These are phyloP conservation scores for Aptenodytes patagonicus DNA, from an alignment of 2,113 vertebrate genomes.

Conservation along the genomic window DNA sequence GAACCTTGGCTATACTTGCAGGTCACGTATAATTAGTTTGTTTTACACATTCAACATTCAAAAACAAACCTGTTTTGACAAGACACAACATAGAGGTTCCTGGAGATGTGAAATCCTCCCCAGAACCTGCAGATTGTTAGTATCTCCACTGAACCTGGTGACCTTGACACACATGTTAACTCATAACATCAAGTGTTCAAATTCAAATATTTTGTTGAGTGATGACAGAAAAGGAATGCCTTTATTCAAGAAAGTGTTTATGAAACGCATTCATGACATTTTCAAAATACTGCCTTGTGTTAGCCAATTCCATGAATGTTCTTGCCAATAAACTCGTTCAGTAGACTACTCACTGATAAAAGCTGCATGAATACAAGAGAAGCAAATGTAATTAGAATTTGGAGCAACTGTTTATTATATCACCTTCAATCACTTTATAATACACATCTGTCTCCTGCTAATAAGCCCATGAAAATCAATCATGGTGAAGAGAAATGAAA, in stretches of 20 bases:
- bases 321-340: background rate
- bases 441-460: background rate
- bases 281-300: background rate
- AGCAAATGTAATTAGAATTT: background rate
- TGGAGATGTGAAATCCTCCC: background rate
- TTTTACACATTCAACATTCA: background rate
- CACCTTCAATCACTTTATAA: background rate
- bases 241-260: background rate
- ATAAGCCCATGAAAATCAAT: background rate
- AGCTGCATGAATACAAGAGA: background rate
- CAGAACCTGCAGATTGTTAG: background rate
- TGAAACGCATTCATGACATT: accelerated
- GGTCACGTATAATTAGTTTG: background rate
- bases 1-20: background rate
- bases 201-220: background rate
- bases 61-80: background rate
- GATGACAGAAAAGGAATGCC: background rate
- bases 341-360: background rate
- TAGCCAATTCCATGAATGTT: background rate
- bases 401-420: background rate
- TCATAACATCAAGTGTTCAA: background rate
- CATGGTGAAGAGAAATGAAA: background rate
- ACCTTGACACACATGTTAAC: background rate
- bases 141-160: background rate
- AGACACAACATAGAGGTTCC: background rate